Base-by-base conservation (phyloP, 2,113 vertebrate genomes). In the Camelus dromedarius region DNA sequence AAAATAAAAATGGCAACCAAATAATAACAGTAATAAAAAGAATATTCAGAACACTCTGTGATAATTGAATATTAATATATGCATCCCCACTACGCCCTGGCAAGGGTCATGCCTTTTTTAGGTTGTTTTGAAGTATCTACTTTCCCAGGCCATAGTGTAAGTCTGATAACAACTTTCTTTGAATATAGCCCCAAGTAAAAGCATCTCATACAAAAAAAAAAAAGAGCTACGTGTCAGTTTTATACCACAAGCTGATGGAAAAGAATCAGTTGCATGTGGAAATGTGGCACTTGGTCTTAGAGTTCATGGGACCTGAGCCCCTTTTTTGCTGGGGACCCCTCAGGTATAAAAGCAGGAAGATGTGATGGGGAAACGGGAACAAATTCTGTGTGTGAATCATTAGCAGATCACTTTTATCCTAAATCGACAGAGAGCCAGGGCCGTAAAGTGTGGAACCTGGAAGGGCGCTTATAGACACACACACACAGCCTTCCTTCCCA, bases 381-480 rank as follows among this genome's bases (percentile, higher is more conserved):
- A 13, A 18, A 8, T 4, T 1, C 3, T 22, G 1, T 0, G 7
- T 16, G 3, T 6, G 1, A 19, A 1, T 16, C 66, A 0, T 0
- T 5, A 35, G n/a, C 50, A 3, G 14, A 13, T 5, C 18, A 18
- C 64, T 50, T 66, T 8, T 4, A 9, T 58, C 42, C 64, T 20
- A 48, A 70, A 60, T 9, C 22, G 1, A 48, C 26, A 42, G 20
- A 60, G 28, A 84, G 30, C 24, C 0, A 0, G 35, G 1, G 3
- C 72, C 9, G 0, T 42, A 2, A 32, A 20, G 46, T 3, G 5
- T 6, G 20, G 38, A 30, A 50, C 42, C 18, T 6, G 14, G 67
- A 20, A 66, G 28, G 48, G 56, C 48, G 7, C 69, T 38, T 38
- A 18, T 3, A 22, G 42, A 0, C 35, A 35, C 15, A 19, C 66